A percentile compares a stretch with the other conserved stretches of the same genome.
Conservation (phyloP, 2,888 invertebrate genomes). For the Fissipunctia ypsillon region DNA sequence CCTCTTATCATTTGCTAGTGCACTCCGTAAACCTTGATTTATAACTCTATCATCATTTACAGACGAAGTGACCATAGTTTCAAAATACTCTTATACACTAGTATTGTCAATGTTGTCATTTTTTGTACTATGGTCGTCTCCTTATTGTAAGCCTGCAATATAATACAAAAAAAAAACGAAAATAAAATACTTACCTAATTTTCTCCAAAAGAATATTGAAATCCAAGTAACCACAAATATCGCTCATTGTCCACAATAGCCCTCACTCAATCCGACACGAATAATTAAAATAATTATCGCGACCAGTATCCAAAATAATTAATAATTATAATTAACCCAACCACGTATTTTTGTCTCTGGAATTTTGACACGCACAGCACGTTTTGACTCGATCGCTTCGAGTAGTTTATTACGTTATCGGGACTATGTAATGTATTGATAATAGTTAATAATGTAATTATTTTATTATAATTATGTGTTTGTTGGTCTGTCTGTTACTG, state of each 20-base stretch:
- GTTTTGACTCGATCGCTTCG: slow-evolving; percentile 4
- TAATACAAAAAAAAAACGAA: background rate
- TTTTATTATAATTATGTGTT: background rate
- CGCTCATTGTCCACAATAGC: slow-evolving; percentile 51
- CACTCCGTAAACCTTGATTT: background rate
- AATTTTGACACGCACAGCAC: background rate
- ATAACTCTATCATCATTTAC: background rate
- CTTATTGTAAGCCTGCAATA: no score
- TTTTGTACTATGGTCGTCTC: no score
- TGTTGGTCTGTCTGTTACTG: background rate
- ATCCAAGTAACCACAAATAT: slow-evolving; percentile 40
- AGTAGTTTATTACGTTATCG: slow-evolving; percentile 28
- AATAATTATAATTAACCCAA: slow-evolving; percentile 11
- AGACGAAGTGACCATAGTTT: background rate
- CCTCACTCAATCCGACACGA: background rate
- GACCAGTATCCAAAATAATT: slow-evolving; percentile 6
- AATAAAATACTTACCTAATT: slow-evolving; percentile 52
- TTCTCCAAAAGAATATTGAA: slow-evolving; percentile 8
- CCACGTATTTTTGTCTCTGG: slow-evolving; percentile 3
- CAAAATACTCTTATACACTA: background rate
- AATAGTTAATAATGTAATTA: slow-evolving; percentile 10
- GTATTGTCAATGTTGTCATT: background rate
- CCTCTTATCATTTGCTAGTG: background rate
- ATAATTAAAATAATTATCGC: slow-evolving; percentile 26
- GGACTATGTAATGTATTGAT: slow-evolving; percentile 24